Base-by-base conservation (phyloP, 2,113 vertebrate genomes). In the Sitta europaea region DNA sequence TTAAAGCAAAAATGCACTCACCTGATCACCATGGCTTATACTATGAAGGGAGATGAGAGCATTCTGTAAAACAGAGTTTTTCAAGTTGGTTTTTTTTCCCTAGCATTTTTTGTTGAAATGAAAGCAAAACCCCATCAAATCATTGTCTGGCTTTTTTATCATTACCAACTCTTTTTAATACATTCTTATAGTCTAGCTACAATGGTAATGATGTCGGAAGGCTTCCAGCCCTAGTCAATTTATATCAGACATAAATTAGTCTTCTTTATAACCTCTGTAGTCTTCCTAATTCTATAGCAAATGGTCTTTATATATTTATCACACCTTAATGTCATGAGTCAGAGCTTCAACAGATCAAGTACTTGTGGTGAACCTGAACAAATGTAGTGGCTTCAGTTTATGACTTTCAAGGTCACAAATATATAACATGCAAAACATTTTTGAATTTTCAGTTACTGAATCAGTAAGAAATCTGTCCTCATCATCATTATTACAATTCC, bases 281-380 rank as follows among this genome's bases (percentile, higher is more conserved):
- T 96, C 92, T 95, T 95, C 95, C 88, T 93, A 97, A 97, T 92
- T 96, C 96, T 77, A 31, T 79, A 86, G 55, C 42, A 97, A 97
- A 81, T 53, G 9, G 59, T 93, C 80, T 96, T 96, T 90, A 88
- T 90, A 20, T 50, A 90, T 74, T 91, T 35, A 29, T 92, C 91
- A 86, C 47, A 93, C 85, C 76, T 94, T 91, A 97, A 95, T 96
- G 91, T 96, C 94, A 91, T 76, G 95, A 97, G 93, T 96, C 95
- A 96, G 33, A 84, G 87, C 79, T 89, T 84, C 19, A 1, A 53
- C 68, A 92, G 85, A 67, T 91, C 55, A 88, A 74, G 54, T 91
- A 72, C 33, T 31, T 83, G 66, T 92, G 58, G 80, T 88, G 93
- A 97, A 92, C 63, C 88, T 43, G 47, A 92, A 68, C 51, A 92